Evolutionary conservation across 1,140 invertebrate species (phyloP).

Genomic region (Hylaeus volcanicus): DNA sequence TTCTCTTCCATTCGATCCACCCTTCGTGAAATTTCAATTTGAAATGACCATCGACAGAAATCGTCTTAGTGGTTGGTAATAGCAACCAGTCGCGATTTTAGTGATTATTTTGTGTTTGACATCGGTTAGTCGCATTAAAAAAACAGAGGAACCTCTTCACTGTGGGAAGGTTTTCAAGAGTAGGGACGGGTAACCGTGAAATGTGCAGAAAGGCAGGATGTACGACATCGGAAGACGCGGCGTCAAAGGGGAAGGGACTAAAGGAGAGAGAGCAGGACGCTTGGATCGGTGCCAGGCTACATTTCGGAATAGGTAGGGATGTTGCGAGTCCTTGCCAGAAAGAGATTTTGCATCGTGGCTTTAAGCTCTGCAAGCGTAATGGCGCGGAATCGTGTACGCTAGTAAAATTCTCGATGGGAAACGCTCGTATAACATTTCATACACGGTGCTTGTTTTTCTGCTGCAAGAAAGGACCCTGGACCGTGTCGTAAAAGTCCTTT

Average conservation of each 20-base stretch:
- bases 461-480: background rate
- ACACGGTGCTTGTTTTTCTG: conserved; percentile 1
- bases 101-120: background rate
- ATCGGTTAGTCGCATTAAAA: background rate
- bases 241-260: conserved; percentile 36
- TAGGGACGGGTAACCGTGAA: conserved; percentile 29
- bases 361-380: conserved; percentile 57
- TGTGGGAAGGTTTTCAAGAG: conserved; percentile 18
- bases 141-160: background rate
- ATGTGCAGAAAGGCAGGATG: conserved; percentile 42
- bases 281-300: conserved; percentile 57
- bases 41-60: too few species aligned
- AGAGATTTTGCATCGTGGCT: conserved; percentile 60
- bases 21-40: too few species aligned
- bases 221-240: conserved; percentile 48
- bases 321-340: conserved; percentile 58
- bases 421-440: conserved; percentile 26
- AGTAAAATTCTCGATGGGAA: conserved; percentile 37
- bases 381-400: conserved; percentile 48
- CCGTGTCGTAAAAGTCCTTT: background rate
- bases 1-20: too few species aligned
- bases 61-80: too few species aligned
- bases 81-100: too few species aligned
- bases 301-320: conserved; percentile 55
- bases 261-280: conserved; percentile 43